Percentiles rank a stretch among this genome's conserved stretches.
These are phyloP conservation scores for Sebastolobus alascanus DNA, from an alignment of 2,797 vertebrate species.

Conservation along the genomic window DNA sequence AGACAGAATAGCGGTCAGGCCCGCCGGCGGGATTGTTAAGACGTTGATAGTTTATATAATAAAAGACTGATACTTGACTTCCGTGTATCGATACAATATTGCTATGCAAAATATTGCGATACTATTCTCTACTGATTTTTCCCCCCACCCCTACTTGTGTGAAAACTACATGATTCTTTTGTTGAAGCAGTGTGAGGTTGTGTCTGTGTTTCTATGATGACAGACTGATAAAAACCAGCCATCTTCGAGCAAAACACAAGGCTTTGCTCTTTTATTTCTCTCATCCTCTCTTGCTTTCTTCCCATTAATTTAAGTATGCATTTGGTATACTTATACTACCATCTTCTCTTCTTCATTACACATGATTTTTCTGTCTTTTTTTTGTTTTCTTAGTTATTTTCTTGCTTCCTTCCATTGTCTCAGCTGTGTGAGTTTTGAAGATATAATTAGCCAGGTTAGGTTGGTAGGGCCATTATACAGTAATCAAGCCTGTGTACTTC, in stretches of 20 bases:
- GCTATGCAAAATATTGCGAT: too few species aligned
- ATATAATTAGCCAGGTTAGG: constrained; percentile 38
- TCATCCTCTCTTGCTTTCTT: neutral
- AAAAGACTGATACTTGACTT: too few species aligned
- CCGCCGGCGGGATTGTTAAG: too few species aligned
- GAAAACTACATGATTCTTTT: neutral
- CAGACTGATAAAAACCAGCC: neutral
- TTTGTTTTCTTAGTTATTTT: constrained; percentile 4
- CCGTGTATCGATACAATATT: too few species aligned
- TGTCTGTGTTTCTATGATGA: constrained; percentile 3
- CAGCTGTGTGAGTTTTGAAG: neutral
- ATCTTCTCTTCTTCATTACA: neutral
- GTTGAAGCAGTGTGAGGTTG: neutral
- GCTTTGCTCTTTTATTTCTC: neutral
- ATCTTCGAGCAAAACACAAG: neutral
- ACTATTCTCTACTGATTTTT: too few species aligned
- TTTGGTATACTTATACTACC: neutral
- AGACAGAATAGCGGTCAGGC: too few species aligned
- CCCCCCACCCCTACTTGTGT: too few species aligned
- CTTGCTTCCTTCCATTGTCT: neutral
- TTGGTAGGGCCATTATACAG: constrained; percentile 11
- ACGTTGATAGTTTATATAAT: too few species aligned
- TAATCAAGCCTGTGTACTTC: constrained; percentile 24
- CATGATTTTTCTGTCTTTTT: neutral
- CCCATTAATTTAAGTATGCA: constrained; percentile 4